These are phyloP conservation scores for Junonia oenone DNA, from an alignment of 2,888 invertebrate species.

Conservation along the genomic window DNA sequence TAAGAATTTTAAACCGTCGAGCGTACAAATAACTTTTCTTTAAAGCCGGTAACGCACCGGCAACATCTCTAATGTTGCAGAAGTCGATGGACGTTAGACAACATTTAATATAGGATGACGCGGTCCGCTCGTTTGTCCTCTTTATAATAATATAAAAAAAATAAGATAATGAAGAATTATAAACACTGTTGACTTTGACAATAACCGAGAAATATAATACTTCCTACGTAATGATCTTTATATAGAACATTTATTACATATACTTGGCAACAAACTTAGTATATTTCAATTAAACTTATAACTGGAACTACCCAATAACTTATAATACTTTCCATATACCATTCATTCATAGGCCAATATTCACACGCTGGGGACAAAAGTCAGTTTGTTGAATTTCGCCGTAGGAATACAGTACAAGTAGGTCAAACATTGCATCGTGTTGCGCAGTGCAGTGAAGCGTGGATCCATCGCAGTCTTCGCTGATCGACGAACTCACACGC, in stretches of 20 bases:
- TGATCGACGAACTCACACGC: conserved; percentile 64
- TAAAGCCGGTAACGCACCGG: no score
- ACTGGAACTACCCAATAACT: no score
- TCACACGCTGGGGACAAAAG: not conserved
- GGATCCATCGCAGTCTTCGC: conserved; percentile 53
- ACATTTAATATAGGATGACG: no score
- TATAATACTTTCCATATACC: not conserved
- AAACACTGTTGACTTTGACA: not conserved
- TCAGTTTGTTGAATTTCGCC: conserved; percentile 36
- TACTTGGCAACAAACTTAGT: not conserved
- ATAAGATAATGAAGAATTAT: not conserved
- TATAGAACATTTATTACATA: not conserved
- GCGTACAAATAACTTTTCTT: no score
- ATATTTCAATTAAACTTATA: not conserved
- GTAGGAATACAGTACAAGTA: conserved; percentile 54
- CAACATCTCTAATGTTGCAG: no score
- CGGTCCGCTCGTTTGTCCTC: no score
- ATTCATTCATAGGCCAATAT: not conserved
- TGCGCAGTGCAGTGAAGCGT: conserved; percentile 56
- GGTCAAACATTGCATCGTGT: conserved; percentile 70
- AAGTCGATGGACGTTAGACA: no score
- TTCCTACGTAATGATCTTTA: not conserved
- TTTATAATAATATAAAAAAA: no score
- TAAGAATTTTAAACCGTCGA: no score
- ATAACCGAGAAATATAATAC: not conserved